Evolutionary conservation across 2,888 invertebrate species (phyloP), one percentile per base, ranked within the genome.

Genomic region (Eupithecia pulchellata): DNA sequence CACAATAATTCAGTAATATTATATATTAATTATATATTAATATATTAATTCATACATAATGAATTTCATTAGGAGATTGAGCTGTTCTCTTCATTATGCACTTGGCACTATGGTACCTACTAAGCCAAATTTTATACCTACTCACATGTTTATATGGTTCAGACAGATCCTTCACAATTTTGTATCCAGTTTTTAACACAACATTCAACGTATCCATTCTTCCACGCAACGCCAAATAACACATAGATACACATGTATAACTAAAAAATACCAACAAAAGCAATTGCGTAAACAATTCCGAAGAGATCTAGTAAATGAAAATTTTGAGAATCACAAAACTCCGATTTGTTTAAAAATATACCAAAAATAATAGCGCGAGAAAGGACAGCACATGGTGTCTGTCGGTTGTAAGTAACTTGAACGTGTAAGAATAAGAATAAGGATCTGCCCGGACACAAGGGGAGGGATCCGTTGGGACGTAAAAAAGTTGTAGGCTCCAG

Each of bases 401-500:
- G 85, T 86, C 73, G 67, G 67, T 73, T 68, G 68, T 68, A 68
- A 64, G 68, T 68, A 68, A 64, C 60, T 64, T 85, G 79, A 81
- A 83, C 75, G 83, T 79, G 78, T 84, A 86, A 90, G 92, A 90
- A 91, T 84, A 86, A 90, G 92, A 90, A 91, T 89, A 91, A 92
- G 93, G 92, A 91, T 20, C 90, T 86, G 89, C 77, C 79, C 77
- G 76, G 80, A 75, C 84, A 88, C 88, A 89, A 89, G 82, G 88
- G 90, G 91, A 87, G 90, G 91, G 88, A 90, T 90, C 90, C 90
- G 91, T 91, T 89, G 91, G 87, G 86, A 82, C 80, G 85, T 87
- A 91, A 91, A 93, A 94, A 93, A 92, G 89, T 88, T 84, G 92
- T 89, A 88, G 89, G 88, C 88, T 87, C 89, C 84, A 88, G 86